Conservation (phyloP, 1,140 invertebrate genomes). For the Schlechtendalia chinensis region DNA sequence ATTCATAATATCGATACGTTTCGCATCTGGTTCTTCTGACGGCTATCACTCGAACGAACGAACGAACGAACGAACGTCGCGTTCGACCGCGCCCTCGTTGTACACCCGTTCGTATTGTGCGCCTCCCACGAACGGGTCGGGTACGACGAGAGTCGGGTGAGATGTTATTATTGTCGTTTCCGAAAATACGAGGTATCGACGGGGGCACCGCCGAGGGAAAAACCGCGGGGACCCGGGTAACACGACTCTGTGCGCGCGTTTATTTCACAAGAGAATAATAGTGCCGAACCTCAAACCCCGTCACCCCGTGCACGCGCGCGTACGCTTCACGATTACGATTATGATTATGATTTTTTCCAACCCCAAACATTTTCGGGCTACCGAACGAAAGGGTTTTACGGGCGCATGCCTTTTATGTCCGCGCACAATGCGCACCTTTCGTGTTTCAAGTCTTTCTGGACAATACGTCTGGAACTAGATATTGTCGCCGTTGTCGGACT, state of each 20-base stretch:
- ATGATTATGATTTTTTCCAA: constrained; percentile 12
- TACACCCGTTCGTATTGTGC: no score
- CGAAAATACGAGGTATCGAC: constrained; percentile 26
- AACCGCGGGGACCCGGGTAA: constrained; percentile 32
- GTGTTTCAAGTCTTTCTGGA: constrained; percentile 21
- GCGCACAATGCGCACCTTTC: constrained; percentile 13
- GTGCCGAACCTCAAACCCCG: neutral
- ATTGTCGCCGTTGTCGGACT: constrained; percentile 20
- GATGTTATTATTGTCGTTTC: constrained; percentile 29
- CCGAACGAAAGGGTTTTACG: constrained; percentile 44
- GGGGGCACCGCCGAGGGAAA: neutral
- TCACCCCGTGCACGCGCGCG: no score
- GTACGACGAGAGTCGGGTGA: constrained; percentile 6
- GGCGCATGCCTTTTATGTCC: constrained; percentile 36
- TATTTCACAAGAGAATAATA: constrained; percentile 42
- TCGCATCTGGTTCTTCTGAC: no score
- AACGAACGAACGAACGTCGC: no score
- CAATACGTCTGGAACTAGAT: constrained; percentile 30
- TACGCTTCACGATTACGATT: no score
- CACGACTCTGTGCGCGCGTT: constrained; percentile 38
- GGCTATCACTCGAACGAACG: no score
- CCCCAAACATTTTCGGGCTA: constrained; percentile 27
- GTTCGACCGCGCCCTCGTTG: no score
- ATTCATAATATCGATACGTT: no score
- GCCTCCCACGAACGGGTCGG: no score